Evolutionary conservation across 2,888 invertebrate genomes (phyloP).

Genomic region (Magallana nippona): DNA sequence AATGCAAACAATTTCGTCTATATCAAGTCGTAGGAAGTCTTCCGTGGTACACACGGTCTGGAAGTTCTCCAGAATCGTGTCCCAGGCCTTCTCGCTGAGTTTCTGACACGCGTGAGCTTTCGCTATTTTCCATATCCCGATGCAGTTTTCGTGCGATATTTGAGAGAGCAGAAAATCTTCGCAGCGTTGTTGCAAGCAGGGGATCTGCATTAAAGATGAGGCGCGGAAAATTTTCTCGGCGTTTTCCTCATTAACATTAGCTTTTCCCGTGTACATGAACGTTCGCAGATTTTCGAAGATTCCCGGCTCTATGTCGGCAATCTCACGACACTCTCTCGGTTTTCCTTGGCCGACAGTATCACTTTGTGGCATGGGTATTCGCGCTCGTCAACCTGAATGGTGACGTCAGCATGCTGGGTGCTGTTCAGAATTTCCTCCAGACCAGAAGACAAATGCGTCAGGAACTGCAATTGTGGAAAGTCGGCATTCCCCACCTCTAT

Average conservation of each 20-base stretch:
- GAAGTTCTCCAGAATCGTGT: slow-evolving; percentile 83
- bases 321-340: slow-evolving; percentile 67
- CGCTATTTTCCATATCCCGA: slow-evolving; percentile 91
- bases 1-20: slow-evolving; percentile 88
- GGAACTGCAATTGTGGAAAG: slow-evolving; percentile 52
- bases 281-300: slow-evolving; percentile 89
- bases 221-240: slow-evolving; percentile 87
- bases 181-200: slow-evolving; percentile 89
- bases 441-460: slow-evolving; percentile 64
- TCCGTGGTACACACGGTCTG: slow-evolving; percentile 59
- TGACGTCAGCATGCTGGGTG: slow-evolving; percentile 72
- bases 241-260: slow-evolving; percentile 88
- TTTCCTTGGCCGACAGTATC: slow-evolving; percentile 70
- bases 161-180: slow-evolving; percentile 87
- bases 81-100: slow-evolving; percentile 85
- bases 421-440: slow-evolving; percentile 65
- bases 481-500: background rate
- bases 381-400: slow-evolving; percentile 68
- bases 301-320: slow-evolving; percentile 83
- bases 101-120: slow-evolving; percentile 87
- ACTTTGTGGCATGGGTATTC: slow-evolving; percentile 72
- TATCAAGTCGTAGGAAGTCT: slow-evolving; percentile 82
- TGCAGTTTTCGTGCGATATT: slow-evolving; percentile 88
- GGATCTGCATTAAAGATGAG: slow-evolving; percentile 92
- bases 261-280: slow-evolving; percentile 90